Evolutionary conservation across 2,888 invertebrate genomes (phyloP).

Genomic region (Dascillus cervinus): DNA sequence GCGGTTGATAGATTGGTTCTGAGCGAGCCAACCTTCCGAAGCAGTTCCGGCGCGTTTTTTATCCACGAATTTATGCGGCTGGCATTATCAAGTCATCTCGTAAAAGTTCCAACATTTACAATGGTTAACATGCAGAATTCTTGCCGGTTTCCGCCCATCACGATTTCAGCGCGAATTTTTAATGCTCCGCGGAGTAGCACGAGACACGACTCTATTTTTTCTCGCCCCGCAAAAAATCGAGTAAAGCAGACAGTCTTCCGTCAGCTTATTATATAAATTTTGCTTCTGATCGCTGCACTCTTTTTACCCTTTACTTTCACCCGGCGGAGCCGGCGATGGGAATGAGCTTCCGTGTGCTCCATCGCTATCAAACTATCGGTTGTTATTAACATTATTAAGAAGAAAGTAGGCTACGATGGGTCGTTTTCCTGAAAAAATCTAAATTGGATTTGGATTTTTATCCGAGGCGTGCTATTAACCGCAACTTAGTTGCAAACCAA

Average conservation of each 20-base stretch:
- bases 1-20: too few species aligned
- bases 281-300: too few species aligned
- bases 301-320: too few species aligned
- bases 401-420: constrained; percentile 13
- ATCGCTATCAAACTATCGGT: constrained; percentile 12
- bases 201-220: constrained; percentile 16
- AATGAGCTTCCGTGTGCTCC: constrained; percentile 11
- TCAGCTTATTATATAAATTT: neutral
- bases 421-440: constrained; percentile 5
- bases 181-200: constrained; percentile 8
- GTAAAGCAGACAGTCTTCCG: constrained; percentile 2
- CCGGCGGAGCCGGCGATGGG: constrained; percentile 1
- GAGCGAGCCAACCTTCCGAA: too few species aligned
- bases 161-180: constrained; percentile 16
- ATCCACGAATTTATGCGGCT: too few species aligned
- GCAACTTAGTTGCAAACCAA: too few species aligned
- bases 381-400: constrained; percentile 13
- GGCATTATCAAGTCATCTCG: too few species aligned
- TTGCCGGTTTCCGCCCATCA: constrained; percentile 24
- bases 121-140: constrained; percentile 23
- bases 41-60: too few species aligned
- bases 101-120: too few species aligned
- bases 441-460: constrained; percentile 8
- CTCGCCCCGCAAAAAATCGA: constrained; percentile 11
- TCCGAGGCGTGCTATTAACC: neutral